phyloP scores from a whole-genome alignment of 2,888 invertebrate species.

The Schizaphis graminum region DNA sequence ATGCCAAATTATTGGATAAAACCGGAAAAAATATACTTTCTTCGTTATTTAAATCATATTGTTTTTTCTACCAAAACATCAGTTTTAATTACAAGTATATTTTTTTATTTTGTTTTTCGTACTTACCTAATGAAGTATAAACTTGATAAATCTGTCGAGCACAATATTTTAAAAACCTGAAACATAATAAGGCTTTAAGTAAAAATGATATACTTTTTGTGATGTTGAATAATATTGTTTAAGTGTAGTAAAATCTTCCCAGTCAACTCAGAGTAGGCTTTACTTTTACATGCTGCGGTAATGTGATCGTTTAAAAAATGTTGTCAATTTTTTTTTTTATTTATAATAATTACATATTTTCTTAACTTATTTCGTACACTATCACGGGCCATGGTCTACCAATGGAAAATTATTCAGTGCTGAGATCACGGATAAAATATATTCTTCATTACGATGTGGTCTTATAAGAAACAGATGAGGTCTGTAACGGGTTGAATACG shows the following conservation, averaged over 20 bases:
- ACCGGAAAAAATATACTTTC: background rate
- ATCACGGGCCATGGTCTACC: too few relatives aligned
- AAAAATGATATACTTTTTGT: background rate
- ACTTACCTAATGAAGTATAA: slow-evolving; percentile 44
- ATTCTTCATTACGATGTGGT: background rate
- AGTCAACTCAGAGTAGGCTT: background rate
- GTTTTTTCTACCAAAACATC: background rate
- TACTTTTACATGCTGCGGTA: background rate
- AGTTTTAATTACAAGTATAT: slow-evolving; percentile 6
- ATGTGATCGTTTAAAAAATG: background rate
- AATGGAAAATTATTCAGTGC: background rate
- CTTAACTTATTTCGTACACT: background rate
- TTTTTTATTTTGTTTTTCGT: background rate
- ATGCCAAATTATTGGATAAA: background rate
- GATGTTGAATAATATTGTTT: background rate
- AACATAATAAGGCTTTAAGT: background rate
- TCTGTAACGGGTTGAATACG: background rate
- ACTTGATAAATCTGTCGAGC: slow-evolving; percentile 18
- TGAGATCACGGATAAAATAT: background rate
- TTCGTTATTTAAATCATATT: background rate
- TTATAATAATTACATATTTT: background rate
- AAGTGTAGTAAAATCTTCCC: background rate
- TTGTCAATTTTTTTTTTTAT: background rate
- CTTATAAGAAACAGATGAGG: background rate
- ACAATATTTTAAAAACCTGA: background rate